Conservation (phyloP, 2,113 vertebrate species). For the Sporophila hypoxantha region DNA sequence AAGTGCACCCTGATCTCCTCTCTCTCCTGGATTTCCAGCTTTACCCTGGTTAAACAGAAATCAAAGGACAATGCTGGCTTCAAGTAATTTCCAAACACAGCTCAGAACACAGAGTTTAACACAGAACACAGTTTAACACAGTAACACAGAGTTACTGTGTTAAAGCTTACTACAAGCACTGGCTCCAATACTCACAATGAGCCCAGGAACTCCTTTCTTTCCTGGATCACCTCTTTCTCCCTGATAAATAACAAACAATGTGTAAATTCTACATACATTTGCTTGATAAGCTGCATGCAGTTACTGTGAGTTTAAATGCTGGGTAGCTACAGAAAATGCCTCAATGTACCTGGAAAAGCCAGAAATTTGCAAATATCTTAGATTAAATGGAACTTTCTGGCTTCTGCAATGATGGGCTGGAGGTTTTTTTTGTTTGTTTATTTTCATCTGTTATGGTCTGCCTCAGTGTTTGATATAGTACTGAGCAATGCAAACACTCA, state of each 20-base stretch:
- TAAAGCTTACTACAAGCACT: not conserved
- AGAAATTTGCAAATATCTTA: not conserved
- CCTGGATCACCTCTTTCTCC: conserved; percentile 85
- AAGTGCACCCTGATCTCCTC: conserved; percentile 77
- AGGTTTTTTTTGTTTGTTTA: not conserved
- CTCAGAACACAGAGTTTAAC: no score
- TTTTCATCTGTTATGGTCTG: not conserved
- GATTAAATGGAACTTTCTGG: not conserved
- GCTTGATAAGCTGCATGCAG: not conserved
- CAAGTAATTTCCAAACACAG: not conserved
- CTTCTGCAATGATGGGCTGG: not conserved
- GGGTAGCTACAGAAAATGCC: not conserved
- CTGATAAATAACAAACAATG: conserved; percentile 66
- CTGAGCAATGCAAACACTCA: conserved; percentile 60
- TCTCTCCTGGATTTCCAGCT: conserved; percentile 84
- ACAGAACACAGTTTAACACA: no score
- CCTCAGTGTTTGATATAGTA: not conserved
- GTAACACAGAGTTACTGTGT: not conserved
- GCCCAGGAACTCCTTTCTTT: conserved; percentile 80
- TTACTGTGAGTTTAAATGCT: not conserved
- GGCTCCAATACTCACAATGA: conserved; percentile 77
- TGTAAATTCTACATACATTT: not conserved
- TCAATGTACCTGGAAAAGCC: not conserved
- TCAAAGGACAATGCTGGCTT: conserved; percentile 1
- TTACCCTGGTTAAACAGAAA: conserved; percentile 78